Conservation (phyloP, 2,113 vertebrate species). For the Callaeas wilsoni region DNA sequence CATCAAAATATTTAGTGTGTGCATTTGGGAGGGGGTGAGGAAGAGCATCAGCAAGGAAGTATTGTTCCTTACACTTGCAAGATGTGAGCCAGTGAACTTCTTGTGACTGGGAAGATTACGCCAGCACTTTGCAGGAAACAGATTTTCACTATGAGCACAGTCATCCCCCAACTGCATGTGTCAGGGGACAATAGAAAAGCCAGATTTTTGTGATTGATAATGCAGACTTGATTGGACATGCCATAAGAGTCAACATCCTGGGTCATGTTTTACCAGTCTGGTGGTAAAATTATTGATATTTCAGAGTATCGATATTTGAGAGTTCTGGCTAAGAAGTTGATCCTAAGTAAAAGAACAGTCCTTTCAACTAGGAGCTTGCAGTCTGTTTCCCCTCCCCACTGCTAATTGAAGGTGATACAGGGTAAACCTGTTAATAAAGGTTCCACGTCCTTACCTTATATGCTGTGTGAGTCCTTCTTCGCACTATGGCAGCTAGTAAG, state of each 20-base stretch:
- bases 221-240: neutral
- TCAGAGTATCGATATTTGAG: neutral
- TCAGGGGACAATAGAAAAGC: neutral
- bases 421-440: no score
- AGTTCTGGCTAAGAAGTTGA: neutral
- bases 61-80: neutral
- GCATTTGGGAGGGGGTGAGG: neutral
- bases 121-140: neutral
- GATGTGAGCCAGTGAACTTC: neutral
- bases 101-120: neutral
- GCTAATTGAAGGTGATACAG: fast-evolving
- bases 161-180: neutral
- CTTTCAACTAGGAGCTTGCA: neutral
- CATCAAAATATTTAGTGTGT: neutral
- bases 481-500: neutral
- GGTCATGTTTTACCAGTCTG: neutral
- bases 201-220: neutral
- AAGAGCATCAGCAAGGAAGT: neutral
- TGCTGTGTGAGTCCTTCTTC: neutral
- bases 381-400: neutral
- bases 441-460: neutral
- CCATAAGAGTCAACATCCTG: neutral
- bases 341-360: neutral
- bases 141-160: neutral
- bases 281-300: neutral